Base-by-base conservation (phyloP, 2,113 vertebrate genomes). In the Kobus ellipsiprymnus region DNA sequence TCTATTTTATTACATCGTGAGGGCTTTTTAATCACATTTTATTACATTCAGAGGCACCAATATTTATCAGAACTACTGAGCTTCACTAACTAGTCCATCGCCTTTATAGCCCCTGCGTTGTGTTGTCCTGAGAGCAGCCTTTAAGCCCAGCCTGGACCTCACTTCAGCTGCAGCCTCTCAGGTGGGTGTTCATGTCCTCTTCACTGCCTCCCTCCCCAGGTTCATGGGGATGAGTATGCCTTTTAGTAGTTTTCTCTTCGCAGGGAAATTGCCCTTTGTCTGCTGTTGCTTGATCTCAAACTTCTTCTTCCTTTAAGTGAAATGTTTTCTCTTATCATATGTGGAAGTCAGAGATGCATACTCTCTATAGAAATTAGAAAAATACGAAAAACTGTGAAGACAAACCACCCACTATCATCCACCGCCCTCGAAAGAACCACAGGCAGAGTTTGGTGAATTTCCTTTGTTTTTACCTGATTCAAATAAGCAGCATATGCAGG, bases 231-330 rank as follows among this genome's bases (percentile, higher is more conserved):
- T 0, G 7, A 67, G 27, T 46, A 13, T 86, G 90, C 55, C 25
- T 81, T 93, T 33, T 95, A 8, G 57, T 90, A 60, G 74, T 64
- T 82, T 87, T 88, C 55, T 93, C 46, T 64, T 52, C 62, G 92
- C 36, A 55, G 52, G 80, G 21, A n/a, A 48, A 84, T 91, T 95
- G 87, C 30, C 29, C 71, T 88, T 96, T 71, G n/a, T 25, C 64
- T 97, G 77, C 14, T 93, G 2, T 89, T 82, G 27, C 44, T 97
- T 96, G 48, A 92, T 88, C 81, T 95, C 87, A 93, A 96, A 50
- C 2, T 1, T 95, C 89, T 96, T 60, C 52, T 52, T 87, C 89
- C 78, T 57, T 62, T 78, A 95, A 89, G 80, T 11, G 81, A 95
- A 90, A 55, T 1, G 81, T 77, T 95, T 94, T 50, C n/a, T 94